Evolutionary conservation across 1,140 invertebrate genomes (phyloP).

Genomic region (Cryptotermes secundus): DNA sequence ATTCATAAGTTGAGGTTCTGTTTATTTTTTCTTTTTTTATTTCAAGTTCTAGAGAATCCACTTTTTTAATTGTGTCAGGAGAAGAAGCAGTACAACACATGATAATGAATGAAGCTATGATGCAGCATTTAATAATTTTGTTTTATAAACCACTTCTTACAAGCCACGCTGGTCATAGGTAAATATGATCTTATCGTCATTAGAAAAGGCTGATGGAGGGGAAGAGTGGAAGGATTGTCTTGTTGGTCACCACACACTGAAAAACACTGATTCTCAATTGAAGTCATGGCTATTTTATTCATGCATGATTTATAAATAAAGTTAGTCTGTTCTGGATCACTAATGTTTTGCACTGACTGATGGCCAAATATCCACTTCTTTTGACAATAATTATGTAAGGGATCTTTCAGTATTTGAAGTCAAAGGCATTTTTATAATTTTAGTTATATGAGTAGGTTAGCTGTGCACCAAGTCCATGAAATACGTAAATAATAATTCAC

Average conservation of each 20-base stretch:
- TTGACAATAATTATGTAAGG: too few relatives aligned
- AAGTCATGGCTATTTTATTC: neutral
- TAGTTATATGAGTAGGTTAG: too few relatives aligned
- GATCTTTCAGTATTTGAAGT: too few relatives aligned
- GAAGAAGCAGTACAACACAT: neutral
- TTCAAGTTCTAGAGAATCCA: conserved; percentile 6
- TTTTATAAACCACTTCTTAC: neutral
- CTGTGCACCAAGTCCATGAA: too few relatives aligned
- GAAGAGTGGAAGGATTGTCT: neutral
- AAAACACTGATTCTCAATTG: neutral
- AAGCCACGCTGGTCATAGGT: neutral
- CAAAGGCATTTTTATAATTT: too few relatives aligned
- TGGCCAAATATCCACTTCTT: too few relatives aligned
- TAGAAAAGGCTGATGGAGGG: neutral
- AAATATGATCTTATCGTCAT: neutral
- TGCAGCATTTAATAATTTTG: neutral
- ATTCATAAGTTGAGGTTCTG: neutral
- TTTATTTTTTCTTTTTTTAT: neutral
- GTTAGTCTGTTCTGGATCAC: too few relatives aligned
- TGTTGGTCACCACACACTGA: neutral
- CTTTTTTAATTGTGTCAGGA: neutral
- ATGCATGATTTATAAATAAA: neutral
- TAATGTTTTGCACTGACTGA: too few relatives aligned
- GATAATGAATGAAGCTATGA: neutral
- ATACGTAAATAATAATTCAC: too few relatives aligned